Percentiles rank a stretch among this genome's conserved stretches.
Evolutionary conservation across 2,888 invertebrate species (phyloP).

Genomic region (Agonopterix arenella): DNA sequence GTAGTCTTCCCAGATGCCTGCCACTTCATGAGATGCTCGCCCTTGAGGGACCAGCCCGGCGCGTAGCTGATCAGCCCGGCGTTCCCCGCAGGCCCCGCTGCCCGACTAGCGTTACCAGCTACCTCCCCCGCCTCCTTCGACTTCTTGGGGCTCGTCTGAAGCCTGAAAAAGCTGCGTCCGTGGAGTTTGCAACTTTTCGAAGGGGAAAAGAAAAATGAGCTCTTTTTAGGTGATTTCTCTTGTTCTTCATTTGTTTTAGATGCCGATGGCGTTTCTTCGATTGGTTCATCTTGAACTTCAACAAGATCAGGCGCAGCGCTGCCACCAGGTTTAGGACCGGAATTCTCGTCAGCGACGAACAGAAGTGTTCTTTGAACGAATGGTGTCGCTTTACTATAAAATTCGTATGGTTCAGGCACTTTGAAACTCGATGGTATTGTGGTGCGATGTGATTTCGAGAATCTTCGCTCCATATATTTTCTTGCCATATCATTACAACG

Average conservation of each 20-base stretch:
- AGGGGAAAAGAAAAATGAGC: slow-evolving; percentile 72
- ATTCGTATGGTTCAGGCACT: slow-evolving; percentile 65
- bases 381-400: slow-evolving; percentile 71
- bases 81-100: slow-evolving; percentile 31
- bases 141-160: slow-evolving; percentile 71
- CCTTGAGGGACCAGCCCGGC: slow-evolving; percentile 78
- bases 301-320: slow-evolving; percentile 27
- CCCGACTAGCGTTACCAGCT: slow-evolving; percentile 28
- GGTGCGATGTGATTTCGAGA: slow-evolving; percentile 63
- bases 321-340: slow-evolving; percentile 52
- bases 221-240: slow-evolving; percentile 71
- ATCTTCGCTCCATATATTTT: slow-evolving; percentile 74
- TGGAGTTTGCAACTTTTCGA: slow-evolving; percentile 71
- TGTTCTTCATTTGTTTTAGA: slow-evolving; percentile 57
- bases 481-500: slow-evolving; percentile 63
- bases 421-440: slow-evolving; percentile 69
- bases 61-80: slow-evolving; percentile 78
- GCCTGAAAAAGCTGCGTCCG: slow-evolving; percentile 70
- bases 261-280: slow-evolving; percentile 40
- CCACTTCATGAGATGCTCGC: slow-evolving; percentile 79
- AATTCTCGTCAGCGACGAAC: slow-evolving; percentile 66
- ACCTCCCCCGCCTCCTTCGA: slow-evolving; percentile 50
- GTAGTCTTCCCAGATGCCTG: slow-evolving; percentile 78
- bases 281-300: slow-evolving; percentile 34
- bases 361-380: slow-evolving; percentile 68